Conservation (phyloP, 2,113 vertebrate species). For the Glareola pratincola region DNA sequence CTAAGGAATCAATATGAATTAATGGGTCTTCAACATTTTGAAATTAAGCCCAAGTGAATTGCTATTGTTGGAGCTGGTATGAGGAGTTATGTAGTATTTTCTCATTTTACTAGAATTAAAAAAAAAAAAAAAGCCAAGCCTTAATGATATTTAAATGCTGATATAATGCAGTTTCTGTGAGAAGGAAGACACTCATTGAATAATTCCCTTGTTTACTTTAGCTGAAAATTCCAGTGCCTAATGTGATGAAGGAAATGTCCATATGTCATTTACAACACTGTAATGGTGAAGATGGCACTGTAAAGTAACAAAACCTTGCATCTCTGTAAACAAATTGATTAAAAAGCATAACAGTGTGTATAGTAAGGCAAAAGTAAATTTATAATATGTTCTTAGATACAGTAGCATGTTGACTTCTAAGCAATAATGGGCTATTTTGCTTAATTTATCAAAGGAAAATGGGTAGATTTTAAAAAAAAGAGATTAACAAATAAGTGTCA, state of each 20-base stretch:
- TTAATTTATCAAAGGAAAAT: neutral
- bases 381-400: neutral
- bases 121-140: neutral
- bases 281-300: neutral
- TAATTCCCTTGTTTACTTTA: neutral
- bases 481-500: neutral
- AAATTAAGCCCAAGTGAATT: constrained; percentile 34
- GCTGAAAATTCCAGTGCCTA: neutral
- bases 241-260: neutral
- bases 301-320: neutral
- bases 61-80: neutral
- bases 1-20: constrained; percentile 12
- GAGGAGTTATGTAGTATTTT: neutral
- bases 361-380: neutral
- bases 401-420: neutral
- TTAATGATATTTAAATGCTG: constrained; percentile 9
- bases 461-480: neutral
- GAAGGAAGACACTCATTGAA: neutral
- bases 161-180: neutral
- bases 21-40: neutral
- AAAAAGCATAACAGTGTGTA: neutral
- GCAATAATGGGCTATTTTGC: neutral
- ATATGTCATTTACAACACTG: neutral
- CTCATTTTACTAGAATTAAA: constrained; percentile 18
- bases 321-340: neutral